Evolutionary conservation across 2,113 vertebrate species (phyloP).

Genomic region (Percopsis transmontana): DNA sequence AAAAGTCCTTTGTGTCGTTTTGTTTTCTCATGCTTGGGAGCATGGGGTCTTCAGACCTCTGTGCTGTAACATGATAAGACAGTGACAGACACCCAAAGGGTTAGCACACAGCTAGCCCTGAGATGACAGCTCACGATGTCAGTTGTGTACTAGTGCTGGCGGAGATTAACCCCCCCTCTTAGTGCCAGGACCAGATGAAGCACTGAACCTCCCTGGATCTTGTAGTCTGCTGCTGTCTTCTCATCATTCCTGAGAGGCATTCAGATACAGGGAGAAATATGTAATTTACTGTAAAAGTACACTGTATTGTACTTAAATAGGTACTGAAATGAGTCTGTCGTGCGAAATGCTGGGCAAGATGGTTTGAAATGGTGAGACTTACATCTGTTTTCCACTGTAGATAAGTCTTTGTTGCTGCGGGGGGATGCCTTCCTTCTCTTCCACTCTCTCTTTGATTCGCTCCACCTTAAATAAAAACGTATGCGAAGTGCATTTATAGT

Average conservation of each 20-base stretch:
- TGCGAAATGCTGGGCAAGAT: background rate
- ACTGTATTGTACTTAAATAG: background rate
- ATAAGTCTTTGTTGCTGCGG: slow-evolving; percentile 94
- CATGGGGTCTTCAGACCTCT: slow-evolving; percentile 30
- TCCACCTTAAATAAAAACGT: slow-evolving; percentile 81
- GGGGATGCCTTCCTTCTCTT: slow-evolving; percentile 95
- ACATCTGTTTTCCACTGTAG: slow-evolving; percentile 97
- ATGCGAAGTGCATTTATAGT: background rate
- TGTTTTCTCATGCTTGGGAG: slow-evolving; percentile 23
- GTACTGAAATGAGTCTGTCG: background rate
- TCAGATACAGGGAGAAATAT: background rate
- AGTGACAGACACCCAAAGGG: slow-evolving; percentile 32
- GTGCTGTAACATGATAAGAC: slow-evolving; percentile 37
- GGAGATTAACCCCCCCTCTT: slow-evolving; percentile 76
- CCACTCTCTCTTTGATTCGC: slow-evolving; percentile 92
- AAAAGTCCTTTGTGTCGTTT: slow-evolving; percentile 41
- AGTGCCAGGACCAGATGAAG: slow-evolving; percentile 91
- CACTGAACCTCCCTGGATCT: slow-evolving; percentile 92
- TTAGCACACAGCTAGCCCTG: slow-evolving; percentile 39
- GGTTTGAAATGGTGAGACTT: slow-evolving; percentile 36
- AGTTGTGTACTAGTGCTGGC: slow-evolving; percentile 20
- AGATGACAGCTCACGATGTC: slow-evolving; percentile 39
- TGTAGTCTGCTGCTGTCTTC: slow-evolving; percentile 93
- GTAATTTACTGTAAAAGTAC: background rate
- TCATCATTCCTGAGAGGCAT: slow-evolving; percentile 86